phyloP scores from a whole-genome alignment of 2,113 vertebrate species.

The Crotalus viridis region DNA sequence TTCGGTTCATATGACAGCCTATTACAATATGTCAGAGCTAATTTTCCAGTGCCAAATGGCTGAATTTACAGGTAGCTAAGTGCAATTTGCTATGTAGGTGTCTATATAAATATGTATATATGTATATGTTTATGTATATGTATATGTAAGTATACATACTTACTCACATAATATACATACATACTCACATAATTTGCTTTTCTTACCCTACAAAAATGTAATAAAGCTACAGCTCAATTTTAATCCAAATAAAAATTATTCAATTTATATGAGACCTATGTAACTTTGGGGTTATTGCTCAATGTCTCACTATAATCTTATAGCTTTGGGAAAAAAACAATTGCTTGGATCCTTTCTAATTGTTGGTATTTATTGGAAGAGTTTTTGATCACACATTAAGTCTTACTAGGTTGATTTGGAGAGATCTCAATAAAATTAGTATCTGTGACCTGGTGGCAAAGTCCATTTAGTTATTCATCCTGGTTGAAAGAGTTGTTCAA shows the following conservation, averaged over 20 bases:
- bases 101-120: background rate
- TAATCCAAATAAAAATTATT: background rate
- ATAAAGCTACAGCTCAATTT: background rate
- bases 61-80: background rate
- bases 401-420: background rate
- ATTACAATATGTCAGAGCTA: background rate
- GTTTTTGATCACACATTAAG: background rate
- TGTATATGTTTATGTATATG: background rate
- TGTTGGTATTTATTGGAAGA: background rate
- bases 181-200: background rate
- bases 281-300: background rate
- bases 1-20: background rate
- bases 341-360: background rate
- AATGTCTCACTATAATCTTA: background rate
- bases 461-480: background rate
- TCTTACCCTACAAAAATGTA: background rate
- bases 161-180: background rate
- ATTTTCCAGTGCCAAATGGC: constrained; percentile 5
- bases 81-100: constrained; percentile 12
- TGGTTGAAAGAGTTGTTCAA: background rate
- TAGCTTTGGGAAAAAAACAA: background rate
- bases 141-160: background rate
- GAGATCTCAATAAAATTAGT: background rate
- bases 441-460: background rate
- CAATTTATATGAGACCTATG: background rate